A percentile compares a stretch with the other conserved stretches of the same genome.
Evolutionary conservation across 2,888 invertebrate genomes (phyloP).

Genomic region (Fragum sueziense): DNA sequence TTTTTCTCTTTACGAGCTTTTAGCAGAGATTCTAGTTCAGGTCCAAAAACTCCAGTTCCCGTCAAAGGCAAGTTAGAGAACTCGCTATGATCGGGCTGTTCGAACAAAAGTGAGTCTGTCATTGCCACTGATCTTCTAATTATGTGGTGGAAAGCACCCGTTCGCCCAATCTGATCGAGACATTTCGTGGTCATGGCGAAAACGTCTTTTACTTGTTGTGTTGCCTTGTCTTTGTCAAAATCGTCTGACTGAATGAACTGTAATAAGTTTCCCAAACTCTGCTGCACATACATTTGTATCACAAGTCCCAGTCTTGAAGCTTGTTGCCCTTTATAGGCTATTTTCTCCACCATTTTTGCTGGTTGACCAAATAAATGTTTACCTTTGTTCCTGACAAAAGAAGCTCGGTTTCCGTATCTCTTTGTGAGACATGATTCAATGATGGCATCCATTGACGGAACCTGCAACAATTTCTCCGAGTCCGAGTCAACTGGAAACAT

Average conservation of each 20-base stretch:
- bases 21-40: constrained; percentile 23
- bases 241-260: constrained; percentile 9
- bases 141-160: constrained; percentile 45
- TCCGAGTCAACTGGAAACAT: too few relatives aligned
- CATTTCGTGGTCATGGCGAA: constrained; percentile 48
- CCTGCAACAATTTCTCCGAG: too few relatives aligned
- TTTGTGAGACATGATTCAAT: too few relatives aligned
- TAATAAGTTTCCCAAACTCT: constrained; percentile 38
- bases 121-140: constrained; percentile 26
- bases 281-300: constrained; percentile 37
- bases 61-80: constrained; percentile 42
- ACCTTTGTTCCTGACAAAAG: too few relatives aligned
- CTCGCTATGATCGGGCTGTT: constrained; percentile 4
- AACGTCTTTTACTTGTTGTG: constrained; percentile 37
- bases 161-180: constrained; percentile 43
- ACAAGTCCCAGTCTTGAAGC: too few relatives aligned
- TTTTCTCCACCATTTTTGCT: too few relatives aligned
- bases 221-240: constrained; percentile 8
- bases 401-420: too few relatives aligned
- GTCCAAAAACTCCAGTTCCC: constrained; percentile 41
- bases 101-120: constrained; percentile 33
- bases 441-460: too few relatives aligned
- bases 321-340: too few relatives aligned
- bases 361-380: too few relatives aligned
- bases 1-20: constrained; percentile 48